Percentiles rank a stretch among this genome's conserved stretches.
These are phyloP conservation scores for Peromyscus melanophrys DNA, from an alignment of 2,797 vertebrate genomes.

Conservation along the genomic window DNA sequence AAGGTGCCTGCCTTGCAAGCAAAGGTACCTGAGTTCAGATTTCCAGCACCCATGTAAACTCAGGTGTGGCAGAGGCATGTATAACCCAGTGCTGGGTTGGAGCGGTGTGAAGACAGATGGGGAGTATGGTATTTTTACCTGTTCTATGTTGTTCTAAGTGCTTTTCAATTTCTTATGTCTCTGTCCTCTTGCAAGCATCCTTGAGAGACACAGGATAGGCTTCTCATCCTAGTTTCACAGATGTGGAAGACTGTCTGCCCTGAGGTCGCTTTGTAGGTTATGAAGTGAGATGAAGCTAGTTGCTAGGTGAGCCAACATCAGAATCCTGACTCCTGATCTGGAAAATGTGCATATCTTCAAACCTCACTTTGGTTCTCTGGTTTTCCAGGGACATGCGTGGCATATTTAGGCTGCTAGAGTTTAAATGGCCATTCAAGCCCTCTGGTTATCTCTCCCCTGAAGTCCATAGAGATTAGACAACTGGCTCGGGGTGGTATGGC, in stretches of 20 bases:
- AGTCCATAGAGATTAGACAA: background rate
- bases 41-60: background rate
- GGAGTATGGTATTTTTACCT: background rate
- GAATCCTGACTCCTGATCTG: constrained; percentile 31
- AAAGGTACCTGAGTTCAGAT: background rate
- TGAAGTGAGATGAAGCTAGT: background rate
- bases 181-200: background rate
- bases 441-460: background rate
- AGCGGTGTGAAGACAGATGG: background rate
- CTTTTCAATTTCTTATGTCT: background rate
- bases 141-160: constrained; percentile 32
- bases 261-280: background rate
- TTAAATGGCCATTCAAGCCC: background rate
- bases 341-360: constrained; percentile 24
- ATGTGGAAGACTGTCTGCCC: background rate
- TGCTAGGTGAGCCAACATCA: constrained; percentile 42
- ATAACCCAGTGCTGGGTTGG: background rate
- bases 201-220: background rate
- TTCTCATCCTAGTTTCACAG: constrained; percentile 26
- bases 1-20: background rate
- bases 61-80: background rate
- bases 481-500: background rate
- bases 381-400: background rate
- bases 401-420: background rate
- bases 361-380: background rate